Evolutionary conservation across 2,797 vertebrate genomes (phyloP), one percentile per base, ranked within the genome.

Genomic region (Lutjanus argentimaculatus): DNA sequence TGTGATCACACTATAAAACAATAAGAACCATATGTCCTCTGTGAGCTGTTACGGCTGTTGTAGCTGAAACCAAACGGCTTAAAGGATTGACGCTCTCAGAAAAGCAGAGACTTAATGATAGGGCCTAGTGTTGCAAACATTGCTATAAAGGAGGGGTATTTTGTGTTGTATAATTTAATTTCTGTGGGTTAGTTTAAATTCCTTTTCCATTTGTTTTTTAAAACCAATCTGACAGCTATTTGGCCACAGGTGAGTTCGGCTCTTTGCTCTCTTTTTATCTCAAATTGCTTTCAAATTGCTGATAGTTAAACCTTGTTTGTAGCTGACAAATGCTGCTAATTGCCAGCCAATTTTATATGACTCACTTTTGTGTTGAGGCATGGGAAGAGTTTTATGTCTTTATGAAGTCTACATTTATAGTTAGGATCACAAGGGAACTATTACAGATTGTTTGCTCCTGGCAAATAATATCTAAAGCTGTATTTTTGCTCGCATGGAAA

Each of bases 401-500:
- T 36, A 8, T 7, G 1, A 63, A 51, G 17, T 36, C 22, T 22
- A 42, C 8, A n/a, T 9, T 30, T 3, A 16, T 30, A 57, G 45
- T 17, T 6, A 13, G 2, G 1, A 30, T 14, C 22, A 8, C n/a
- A 66, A 56, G 30, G n/a, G 7, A 63, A n/a, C n/a, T 14, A 25
- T 19, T 25, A 15, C 12, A 46, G 19, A 65, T 43, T 22, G 8
- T 74, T 48, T 17, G 22, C 8, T 30, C 19, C 12, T 8, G 30
- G 19, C 14, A 45, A 22, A 62, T 7, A n/a, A 43, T 49, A 10
- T 22, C 19, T 16, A n/a, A 14, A 30, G 30, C 22, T 63, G 9
- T 21, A 49, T 11, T 55, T 72, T 16, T 57, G 51, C 48, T 78
- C 53, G 40, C 65, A 25, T 16, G n/a, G 58, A 51, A 25, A 25